Evolutionary conservation across 2,797 vertebrate species (phyloP), one percentile per base, ranked within the genome.

Genomic region (Galaxias olidus): DNA sequence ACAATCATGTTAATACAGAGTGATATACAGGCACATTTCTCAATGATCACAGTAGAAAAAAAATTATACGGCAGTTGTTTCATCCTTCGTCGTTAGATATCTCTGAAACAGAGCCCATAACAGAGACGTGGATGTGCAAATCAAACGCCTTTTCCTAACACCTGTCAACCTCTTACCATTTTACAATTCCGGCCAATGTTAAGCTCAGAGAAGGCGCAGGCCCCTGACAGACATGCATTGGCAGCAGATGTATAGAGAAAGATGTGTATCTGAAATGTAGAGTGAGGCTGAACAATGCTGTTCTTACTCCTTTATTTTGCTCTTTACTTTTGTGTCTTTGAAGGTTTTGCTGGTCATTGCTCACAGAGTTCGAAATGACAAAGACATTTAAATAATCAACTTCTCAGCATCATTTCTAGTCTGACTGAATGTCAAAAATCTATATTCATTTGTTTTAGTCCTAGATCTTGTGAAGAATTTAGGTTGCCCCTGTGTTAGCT

Each of bases 1-100:
- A 80, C 77, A 82, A 77, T 75, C 72, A 69, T 73, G 86, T 87
- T 84, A 88, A 90, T 82, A 85, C 63, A 78, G 77, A 72, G 80
- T 87, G 79, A 86, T 86, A 88, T 55, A 41, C 62, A 6, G 67
- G 19, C 50, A 83, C 70, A 83, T 83, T 74, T 69, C 84, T 84
- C 72, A 87, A 75, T 75, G 81, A 82, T 81, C 84, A 79, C 67
- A 77, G 71, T 76, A 83, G 58, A 87, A 82, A 65, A 85, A 65
- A 80, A 76, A 86, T 80, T 68, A 53, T 70, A 72, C 76, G 81
- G 68, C 88, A 90, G 88, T 85, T 81, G 82, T 72, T 86, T 70
- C 73, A 68, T 62, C 71, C 73, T 78, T 57, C 4, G 5, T 11
- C 63, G 70, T 41, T 19, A 73, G 75, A 75, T 68, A 73, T 77